A percentile compares a stretch with the other conserved stretches of the same genome.
These are phyloP conservation scores for Biston betularia DNA, from an alignment of 2,888 invertebrate species.

Conservation along the genomic window DNA sequence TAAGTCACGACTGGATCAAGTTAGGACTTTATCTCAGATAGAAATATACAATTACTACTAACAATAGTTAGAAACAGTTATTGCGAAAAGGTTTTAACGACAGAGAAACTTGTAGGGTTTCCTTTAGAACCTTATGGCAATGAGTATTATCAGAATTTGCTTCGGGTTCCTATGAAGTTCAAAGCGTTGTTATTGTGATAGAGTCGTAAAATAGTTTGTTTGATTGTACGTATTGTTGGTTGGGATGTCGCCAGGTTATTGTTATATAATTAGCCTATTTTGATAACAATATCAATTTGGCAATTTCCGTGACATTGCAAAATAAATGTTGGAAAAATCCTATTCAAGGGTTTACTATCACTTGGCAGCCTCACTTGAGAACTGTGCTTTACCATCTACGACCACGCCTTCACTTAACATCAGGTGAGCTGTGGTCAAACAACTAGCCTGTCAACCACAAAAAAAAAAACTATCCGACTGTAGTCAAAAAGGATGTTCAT, in stretches of 20 bases:
- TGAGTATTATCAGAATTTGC: background rate
- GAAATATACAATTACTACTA: background rate
- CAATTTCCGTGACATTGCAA: slow-evolving; percentile 22
- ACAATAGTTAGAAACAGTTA: background rate
- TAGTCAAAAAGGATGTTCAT: too few relatives aligned
- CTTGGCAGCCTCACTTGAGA: too few relatives aligned
- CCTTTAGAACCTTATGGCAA: background rate
- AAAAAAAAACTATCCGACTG: too few relatives aligned
- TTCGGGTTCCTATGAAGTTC: background rate
- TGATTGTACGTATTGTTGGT: background rate
- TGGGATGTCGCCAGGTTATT: slow-evolving; percentile 11
- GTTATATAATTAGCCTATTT: slow-evolving; percentile 20
- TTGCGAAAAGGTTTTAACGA: background rate
- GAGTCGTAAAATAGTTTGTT: background rate
- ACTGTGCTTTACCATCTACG: too few relatives aligned
- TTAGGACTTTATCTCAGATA: slow-evolving; percentile 6
- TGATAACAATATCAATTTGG: background rate
- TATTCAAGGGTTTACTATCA: background rate
- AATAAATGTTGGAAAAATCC: background rate
- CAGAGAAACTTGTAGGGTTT: background rate
- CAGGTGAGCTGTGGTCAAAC: too few relatives aligned
- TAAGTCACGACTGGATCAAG: slow-evolving; percentile 15
- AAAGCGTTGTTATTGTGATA: background rate
- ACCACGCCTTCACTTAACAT: too few relatives aligned
- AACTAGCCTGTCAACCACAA: too few relatives aligned